Evolutionary conservation across 2,113 vertebrate genomes (phyloP).

Genomic region (Dicrurus megarhynchus): DNA sequence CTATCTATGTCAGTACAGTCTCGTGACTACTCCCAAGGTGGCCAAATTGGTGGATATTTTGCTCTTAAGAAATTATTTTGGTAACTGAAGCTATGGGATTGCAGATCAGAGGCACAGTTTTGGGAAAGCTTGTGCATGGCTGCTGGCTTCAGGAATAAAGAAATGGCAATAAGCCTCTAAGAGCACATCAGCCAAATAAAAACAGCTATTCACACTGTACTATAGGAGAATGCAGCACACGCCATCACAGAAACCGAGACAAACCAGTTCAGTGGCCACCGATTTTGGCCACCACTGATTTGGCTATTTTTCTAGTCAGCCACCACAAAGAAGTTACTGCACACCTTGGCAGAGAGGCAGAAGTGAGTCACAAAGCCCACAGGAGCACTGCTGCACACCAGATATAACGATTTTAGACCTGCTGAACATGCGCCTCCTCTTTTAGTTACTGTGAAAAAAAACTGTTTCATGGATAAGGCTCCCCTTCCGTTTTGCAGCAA

Average conservation of each 20-base stretch:
- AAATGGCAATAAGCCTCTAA: not conserved
- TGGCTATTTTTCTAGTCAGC: constrained; percentile 4
- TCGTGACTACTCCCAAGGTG: accelerated
- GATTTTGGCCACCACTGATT: not conserved
- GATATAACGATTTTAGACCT: not conserved
- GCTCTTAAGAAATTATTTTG: not conserved
- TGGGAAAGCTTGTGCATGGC: not conserved
- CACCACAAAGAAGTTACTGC: not conserved
- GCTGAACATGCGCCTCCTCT: not conserved
- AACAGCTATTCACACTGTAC: not conserved
- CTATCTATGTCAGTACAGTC: not conserved
- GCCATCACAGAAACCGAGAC: not conserved
- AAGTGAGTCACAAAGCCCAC: not conserved
- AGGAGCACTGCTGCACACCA: not conserved
- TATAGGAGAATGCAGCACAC: not conserved
- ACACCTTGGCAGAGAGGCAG: not conserved
- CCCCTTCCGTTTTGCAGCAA: not conserved
- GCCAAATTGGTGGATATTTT: not conserved
- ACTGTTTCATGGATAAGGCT: not conserved
- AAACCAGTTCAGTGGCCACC: not conserved
- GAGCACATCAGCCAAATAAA: constrained; percentile 42
- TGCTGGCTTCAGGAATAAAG: not conserved
- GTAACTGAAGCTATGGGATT: not conserved
- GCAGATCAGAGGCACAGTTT: not conserved
- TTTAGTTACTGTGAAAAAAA: not conserved